Evolutionary conservation across 2,888 invertebrate species (phyloP).

Genomic region (Coleophora deauratella): DNA sequence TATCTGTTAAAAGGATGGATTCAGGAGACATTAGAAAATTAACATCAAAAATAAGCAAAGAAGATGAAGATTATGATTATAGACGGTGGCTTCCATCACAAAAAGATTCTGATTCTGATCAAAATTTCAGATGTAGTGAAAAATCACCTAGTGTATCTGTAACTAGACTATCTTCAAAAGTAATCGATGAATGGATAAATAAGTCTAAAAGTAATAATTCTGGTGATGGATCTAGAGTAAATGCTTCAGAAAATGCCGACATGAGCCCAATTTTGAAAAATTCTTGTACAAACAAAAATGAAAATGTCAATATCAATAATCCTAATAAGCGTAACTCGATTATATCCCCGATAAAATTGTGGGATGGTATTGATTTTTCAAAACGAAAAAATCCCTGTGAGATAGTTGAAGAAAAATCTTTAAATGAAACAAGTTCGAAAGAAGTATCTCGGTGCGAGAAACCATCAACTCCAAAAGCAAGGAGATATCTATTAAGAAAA

Average conservation of each 20-base stretch:
- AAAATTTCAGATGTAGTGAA: not conserved
- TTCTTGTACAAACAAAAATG: no score
- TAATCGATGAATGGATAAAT: constrained; percentile 19
- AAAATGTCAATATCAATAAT: no score
- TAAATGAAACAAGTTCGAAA: no score
- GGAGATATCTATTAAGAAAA: constrained; percentile 2
- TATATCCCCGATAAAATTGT: constrained; percentile 42
- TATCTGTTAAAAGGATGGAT: not conserved
- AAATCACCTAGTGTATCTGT: constrained; percentile 25
- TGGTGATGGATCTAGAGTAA: not conserved
- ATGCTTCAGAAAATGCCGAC: not conserved
- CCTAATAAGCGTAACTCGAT: constrained; percentile 16
- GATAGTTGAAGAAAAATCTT: no score
- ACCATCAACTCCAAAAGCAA: not conserved
- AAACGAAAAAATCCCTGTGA: constrained; percentile 5
- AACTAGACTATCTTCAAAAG: constrained; percentile 25
- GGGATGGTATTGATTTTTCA: constrained; percentile 19
- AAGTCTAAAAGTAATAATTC: not conserved
- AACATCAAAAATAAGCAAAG: not conserved
- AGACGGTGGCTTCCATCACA: constrained; percentile 18
- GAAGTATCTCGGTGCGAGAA: no score
- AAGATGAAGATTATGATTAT: constrained; percentile 18
- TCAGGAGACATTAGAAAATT: not conserved
- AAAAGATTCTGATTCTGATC: constrained; percentile 12
- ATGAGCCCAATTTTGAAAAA: no score